phyloP scores from a whole-genome alignment of 2,797 vertebrate species.

The Paguma larvata region DNA sequence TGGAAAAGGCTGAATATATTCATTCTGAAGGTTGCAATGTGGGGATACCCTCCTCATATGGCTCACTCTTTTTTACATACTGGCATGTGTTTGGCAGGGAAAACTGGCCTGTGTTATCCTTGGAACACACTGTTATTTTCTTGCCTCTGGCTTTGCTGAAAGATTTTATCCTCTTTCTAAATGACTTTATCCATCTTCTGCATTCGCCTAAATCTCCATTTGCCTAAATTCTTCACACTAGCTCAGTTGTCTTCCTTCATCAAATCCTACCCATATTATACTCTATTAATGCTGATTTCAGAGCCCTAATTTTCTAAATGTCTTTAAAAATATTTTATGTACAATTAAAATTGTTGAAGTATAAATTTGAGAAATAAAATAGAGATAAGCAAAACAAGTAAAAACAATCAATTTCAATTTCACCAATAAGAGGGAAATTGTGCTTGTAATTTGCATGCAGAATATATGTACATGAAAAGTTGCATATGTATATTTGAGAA shows the following conservation, averaged over 20 bases:
- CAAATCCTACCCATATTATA: background rate
- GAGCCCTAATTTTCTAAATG: background rate
- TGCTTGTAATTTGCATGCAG: background rate
- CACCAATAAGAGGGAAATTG: background rate
- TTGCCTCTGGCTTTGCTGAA: background rate
- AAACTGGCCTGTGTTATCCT: background rate
- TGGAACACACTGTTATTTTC: background rate
- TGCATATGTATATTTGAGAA: background rate
- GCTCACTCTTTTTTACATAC: background rate
- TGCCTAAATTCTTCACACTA: background rate
- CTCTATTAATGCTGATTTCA: background rate
- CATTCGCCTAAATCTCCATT: background rate
- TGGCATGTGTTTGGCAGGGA: background rate
- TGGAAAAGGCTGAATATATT: background rate
- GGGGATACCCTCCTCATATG: background rate
- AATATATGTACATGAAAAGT: background rate
- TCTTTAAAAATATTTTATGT: conserved; percentile 11
- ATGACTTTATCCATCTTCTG: background rate
- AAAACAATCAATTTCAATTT: background rate
- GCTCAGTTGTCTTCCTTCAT: background rate
- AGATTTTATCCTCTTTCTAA: background rate
- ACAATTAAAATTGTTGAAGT: background rate
- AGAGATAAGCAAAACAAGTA: background rate
- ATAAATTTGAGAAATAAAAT: background rate
- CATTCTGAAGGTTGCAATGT: background rate